Evolutionary conservation across 1,140 invertebrate species (phyloP).

Genomic region (Drosophila setifemur): DNA sequence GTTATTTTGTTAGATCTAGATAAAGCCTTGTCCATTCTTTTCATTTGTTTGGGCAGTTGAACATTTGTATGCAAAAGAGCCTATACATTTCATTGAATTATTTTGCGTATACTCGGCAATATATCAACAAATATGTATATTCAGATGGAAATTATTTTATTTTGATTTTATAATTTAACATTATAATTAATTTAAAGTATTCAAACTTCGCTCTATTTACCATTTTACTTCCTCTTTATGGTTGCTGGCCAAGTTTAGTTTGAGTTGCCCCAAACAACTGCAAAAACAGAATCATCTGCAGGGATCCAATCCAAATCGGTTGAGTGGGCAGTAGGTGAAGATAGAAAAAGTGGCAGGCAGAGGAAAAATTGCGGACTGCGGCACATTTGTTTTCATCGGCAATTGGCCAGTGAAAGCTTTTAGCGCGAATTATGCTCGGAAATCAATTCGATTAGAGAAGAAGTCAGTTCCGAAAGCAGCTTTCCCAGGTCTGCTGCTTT

Average conservation of each 20-base stretch:
- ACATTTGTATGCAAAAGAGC: not conserved
- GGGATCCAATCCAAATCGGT: conserved; percentile 14
- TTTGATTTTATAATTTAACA: not conserved
- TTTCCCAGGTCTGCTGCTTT: not conserved
- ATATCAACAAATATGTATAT: too few species aligned
- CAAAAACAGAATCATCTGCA: conserved; percentile 45
- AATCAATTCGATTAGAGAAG: conserved; percentile 60
- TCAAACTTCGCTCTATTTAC: not conserved
- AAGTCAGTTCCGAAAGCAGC: conserved; percentile 13
- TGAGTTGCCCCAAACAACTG: conserved; percentile 21
- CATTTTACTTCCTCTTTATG: not conserved
- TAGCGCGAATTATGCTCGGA: conserved; percentile 68
- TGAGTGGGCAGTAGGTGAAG: conserved; percentile 20
- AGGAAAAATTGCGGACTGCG: conserved; percentile 40
- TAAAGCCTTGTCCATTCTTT: too few species aligned
- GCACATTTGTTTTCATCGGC: conserved; percentile 74
- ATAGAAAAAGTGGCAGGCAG: not conserved
- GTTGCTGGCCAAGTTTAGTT: conserved; percentile 12
- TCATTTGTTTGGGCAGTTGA: too few species aligned
- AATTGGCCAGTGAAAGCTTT: conserved; percentile 76
- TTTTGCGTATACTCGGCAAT: too few species aligned
- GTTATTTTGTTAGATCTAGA: not conserved
- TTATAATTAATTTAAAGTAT: conserved; percentile 14
- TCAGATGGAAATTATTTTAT: not conserved
- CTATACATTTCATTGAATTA: too few species aligned